phyloP scores from a whole-genome alignment of 2,797 vertebrate species.

The Scyliorhinus canicula region DNA sequence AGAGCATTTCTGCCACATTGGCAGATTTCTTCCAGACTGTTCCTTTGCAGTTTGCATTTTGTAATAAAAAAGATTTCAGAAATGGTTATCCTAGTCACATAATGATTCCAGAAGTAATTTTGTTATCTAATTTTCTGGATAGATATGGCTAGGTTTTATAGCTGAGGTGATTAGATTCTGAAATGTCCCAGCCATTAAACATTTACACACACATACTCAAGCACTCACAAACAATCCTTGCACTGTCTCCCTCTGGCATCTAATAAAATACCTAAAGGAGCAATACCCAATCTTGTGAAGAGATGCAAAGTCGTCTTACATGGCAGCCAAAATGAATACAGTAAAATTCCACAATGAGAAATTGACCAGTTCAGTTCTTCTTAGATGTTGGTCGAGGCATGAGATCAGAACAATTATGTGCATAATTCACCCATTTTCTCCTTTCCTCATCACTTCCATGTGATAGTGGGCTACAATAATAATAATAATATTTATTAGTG shows the following conservation, averaged over 20 bases:
- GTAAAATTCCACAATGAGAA: neutral
- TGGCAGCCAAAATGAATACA: neutral
- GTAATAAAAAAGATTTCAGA: too few species aligned
- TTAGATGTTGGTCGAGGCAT: neutral
- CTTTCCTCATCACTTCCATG: neutral
- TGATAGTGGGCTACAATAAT: neutral
- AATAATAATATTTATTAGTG: too few species aligned
- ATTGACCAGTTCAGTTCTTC: neutral
- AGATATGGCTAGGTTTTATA: too few species aligned
- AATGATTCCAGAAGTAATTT: too few species aligned
- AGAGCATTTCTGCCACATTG: too few species aligned
- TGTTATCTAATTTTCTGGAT: too few species aligned
- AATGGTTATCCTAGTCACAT: too few species aligned
- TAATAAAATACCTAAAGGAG: neutral
- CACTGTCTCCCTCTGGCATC: neutral
- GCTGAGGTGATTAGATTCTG: too few species aligned
- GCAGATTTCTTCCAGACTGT: too few species aligned
- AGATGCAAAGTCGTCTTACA: neutral
- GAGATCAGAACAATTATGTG: neutral
- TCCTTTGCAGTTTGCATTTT: too few species aligned
- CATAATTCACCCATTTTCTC: neutral
- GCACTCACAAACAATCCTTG: neutral
- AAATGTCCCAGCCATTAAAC: too few species aligned
- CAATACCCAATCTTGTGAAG: neutral
- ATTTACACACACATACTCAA: too few species aligned